Base-by-base conservation (phyloP, 2,113 vertebrate species). In the Protobothrops mucrosquamatus region DNA sequence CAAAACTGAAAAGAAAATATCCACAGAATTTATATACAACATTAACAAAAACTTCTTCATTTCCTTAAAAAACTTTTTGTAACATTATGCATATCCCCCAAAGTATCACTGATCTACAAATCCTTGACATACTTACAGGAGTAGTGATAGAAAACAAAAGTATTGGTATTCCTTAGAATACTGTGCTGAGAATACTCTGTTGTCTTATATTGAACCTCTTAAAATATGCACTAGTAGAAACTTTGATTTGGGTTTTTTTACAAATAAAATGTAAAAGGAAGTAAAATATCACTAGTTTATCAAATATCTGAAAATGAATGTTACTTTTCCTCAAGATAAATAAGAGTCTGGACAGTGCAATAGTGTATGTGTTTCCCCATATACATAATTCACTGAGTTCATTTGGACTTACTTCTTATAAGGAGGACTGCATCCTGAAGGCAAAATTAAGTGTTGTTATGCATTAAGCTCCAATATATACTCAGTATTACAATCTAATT, bases 1-100 rank as follows among this genome's bases (percentile, higher is more conserved):
- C 94, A 96, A 93, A 96, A 95, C 92, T 89, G 94, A 94, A 95
- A 95, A 95, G 48, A 34, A 93, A 91, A 95, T 95, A 95, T 91
- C 87, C 88, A 74, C 74, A 74, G 91, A 95, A 94, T 89, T 96
- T 91, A 95, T 95, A 96, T 48, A 48, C 48, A 87, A 34, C 0
- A 69, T 69, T 43, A 89, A 29, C 92, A 92, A 93, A 95, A 92
- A 92, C 56, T 48, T 87, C 69, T 11, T 11, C 34, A 85, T 18
- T 91, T 87, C 91, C 26, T 51, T 93, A 91, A 92, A 91, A 64
- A 56, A 55, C 46, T 10, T 93, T 92, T 92, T 39, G 23, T 57
- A 86, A 88, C 90, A 52, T 48, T 22, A 55, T 23, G 6, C 52
- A 39, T 55, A 69, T 39, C 11, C 8, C 24, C 6, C 57, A 43